Evolutionary conservation across 2,113 vertebrate species (phyloP), one percentile per base, ranked within the genome.

Genomic region (Limnothrissa miodon): DNA sequence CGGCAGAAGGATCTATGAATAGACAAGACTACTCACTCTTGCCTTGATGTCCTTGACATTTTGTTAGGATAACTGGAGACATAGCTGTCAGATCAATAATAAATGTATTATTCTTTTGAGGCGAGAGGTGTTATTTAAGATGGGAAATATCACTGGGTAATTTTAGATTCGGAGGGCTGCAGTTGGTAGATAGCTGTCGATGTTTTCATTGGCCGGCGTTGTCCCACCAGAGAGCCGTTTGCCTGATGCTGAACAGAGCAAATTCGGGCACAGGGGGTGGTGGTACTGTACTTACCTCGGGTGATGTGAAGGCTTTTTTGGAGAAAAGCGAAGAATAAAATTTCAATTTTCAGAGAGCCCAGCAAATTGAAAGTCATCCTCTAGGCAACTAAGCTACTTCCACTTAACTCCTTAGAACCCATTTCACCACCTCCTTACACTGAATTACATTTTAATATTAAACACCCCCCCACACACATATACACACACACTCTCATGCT

Each of bases 1-100:
- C 9, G 13, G 4, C 66, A 15, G 66, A 29, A 33, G 13, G 10
- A 21, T 11, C 36, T 74, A 74, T 74, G 66, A 74, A 74, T 36
- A 74, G 66, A 19, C 66, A 42, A 6, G 42, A 2, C 42, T 42
- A 42, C 15, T 74, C 66, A 74, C 29, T 74, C 66, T 33, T 74
- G 13, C 25, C 66, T 74, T 74, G 66, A 74, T 33, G 29, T 74
- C 66, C 33, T 74, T 36, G 66, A 74, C 66, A 74, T 74, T 74
- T 74, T 74, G 66, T 74, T 74, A 74, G 66, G 66, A 17, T 74
- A 74, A 74, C 66, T 74, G 66, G 66, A 74, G 66, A 74, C 66
- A 39, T 1, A 29, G 66, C 66, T 39, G 29, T 74, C 66, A 74
- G 29, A 74, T 74, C 25, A 36, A 74, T 36, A 74, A 36, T 74